Evolutionary conservation across 2,797 vertebrate genomes (phyloP).

Genomic region (Phoeniculus purpureus): DNA sequence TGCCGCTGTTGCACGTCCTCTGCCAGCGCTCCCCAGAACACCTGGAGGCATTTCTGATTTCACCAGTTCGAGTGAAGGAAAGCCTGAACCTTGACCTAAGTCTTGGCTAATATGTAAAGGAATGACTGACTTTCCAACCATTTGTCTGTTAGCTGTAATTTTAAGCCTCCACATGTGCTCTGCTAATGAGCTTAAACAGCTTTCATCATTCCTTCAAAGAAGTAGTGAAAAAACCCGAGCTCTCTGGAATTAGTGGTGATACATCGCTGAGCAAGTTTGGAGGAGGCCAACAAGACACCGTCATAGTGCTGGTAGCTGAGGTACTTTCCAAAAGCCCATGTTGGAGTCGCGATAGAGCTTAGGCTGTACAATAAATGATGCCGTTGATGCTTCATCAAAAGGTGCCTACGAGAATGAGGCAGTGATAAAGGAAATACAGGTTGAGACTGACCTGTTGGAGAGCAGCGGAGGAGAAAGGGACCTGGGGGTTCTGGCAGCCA

Average conservation of each 20-base stretch:
- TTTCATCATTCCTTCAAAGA: conserved; percentile 44
- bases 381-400: not conserved
- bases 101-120: conserved; percentile 50
- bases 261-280: not conserved
- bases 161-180: conserved; percentile 61
- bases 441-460: too few species aligned
- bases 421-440: not conserved
- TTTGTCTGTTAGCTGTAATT: conserved; percentile 61
- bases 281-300: not conserved
- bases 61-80: conserved; percentile 5
- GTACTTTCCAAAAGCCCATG: not conserved
- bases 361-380: not conserved
- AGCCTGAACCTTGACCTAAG: conserved; percentile 49
- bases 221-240: conserved; percentile 18
- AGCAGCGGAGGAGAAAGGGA: too few species aligned
- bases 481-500: too few species aligned
- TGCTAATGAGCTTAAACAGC: conserved; percentile 55
- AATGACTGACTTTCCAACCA: conserved; percentile 49
- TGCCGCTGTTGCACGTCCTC: not conserved
- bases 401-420: not conserved
- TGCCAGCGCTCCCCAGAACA: not conserved
- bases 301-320: not conserved
- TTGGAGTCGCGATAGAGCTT: not conserved
- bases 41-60: conserved; percentile 32
- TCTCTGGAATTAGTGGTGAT: not conserved